phyloP scores from a whole-genome alignment of 1,140 invertebrate genomes.

The Macrobrachium nipponense region DNA sequence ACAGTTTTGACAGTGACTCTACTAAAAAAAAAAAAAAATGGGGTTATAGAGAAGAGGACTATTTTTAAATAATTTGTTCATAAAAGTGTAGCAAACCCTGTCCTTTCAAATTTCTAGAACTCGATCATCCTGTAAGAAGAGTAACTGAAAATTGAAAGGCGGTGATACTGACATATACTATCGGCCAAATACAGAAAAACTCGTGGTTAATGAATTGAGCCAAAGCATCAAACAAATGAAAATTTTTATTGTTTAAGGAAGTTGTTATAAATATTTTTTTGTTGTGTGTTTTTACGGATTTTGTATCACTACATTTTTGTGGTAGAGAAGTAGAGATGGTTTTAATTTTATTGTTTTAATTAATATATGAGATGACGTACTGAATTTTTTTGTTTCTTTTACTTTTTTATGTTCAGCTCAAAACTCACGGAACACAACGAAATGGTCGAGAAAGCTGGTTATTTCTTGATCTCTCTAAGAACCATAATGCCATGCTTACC shows the following conservation, averaged over 20 bases:
- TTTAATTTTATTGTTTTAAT: slow-evolving; percentile 44
- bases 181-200: too few relatives aligned
- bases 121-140: too few relatives aligned
- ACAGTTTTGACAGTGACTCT: too few relatives aligned
- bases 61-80: too few relatives aligned
- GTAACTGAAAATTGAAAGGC: too few relatives aligned
- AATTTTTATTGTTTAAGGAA: neutral
- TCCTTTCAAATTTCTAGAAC: too few relatives aligned
- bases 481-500: neutral
- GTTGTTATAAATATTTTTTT: slow-evolving; percentile 13
- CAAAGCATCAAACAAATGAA: too few relatives aligned
- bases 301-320: slow-evolving; percentile 41
- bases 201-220: too few relatives aligned
- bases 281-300: slow-evolving; percentile 37
- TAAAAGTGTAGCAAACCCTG: too few relatives aligned
- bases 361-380: slow-evolving; percentile 35
- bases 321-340: slow-evolving; percentile 40
- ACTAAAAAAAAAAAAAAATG: too few relatives aligned
- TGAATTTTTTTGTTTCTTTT: neutral
- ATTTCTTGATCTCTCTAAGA: slow-evolving; percentile 35
- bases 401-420: neutral
- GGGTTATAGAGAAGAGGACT: too few relatives aligned
- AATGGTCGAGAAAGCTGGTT: slow-evolving; percentile 31
- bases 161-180: too few relatives aligned
- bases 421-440: slow-evolving; percentile 42